Base-by-base conservation (phyloP, 1,140 invertebrate species). In the Adelges cooleyi region DNA sequence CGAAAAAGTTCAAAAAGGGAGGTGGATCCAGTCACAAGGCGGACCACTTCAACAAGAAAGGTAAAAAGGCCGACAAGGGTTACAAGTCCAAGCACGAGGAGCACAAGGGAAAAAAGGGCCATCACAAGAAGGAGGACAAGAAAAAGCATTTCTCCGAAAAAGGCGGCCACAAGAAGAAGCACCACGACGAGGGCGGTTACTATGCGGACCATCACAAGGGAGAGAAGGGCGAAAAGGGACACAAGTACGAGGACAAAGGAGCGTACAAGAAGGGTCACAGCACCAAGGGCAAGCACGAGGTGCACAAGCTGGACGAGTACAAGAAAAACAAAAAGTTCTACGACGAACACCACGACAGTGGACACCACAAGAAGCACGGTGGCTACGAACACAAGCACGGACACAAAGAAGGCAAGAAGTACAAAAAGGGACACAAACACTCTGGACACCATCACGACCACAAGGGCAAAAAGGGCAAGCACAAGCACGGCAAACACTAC, bases 391-490 rank as follows among this genome's bases (percentile, higher is more conserved):
- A 84, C 62, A 76, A 81, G 59, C 81, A 82, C 69, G 77, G 79
- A 9, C 78, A 79, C 69, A 80, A 87, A 68, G 82, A 86, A 67
- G 85, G 85, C 15, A 84, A 84, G 6, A 82, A 85, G 70, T 84
- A 86, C 76, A 87, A 87, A 77, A 84, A 84, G 3, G 83, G 83
- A 2, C 83, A 85, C 68, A 81, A 86, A 66, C 80, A 87, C 48
- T 78, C 79, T 9, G 84, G 81, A 18, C 80, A 85, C 69, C 78
- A 83, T 59, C 77, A 83, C 49, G 78, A 78, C 36, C 79, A 83
- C 62, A 77, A 81, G 65, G 80, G 79, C n/a, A 79, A 82, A 67
- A 79, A 82, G 56, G 81, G 80, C 3, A 78, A 80, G 66, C 80
- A 82, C 69, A 77, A 81, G 49, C 80, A 84, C 52, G 82, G 81